Conservation (phyloP, 2,797 vertebrate species). For the Oreochromis mossambicus region DNA sequence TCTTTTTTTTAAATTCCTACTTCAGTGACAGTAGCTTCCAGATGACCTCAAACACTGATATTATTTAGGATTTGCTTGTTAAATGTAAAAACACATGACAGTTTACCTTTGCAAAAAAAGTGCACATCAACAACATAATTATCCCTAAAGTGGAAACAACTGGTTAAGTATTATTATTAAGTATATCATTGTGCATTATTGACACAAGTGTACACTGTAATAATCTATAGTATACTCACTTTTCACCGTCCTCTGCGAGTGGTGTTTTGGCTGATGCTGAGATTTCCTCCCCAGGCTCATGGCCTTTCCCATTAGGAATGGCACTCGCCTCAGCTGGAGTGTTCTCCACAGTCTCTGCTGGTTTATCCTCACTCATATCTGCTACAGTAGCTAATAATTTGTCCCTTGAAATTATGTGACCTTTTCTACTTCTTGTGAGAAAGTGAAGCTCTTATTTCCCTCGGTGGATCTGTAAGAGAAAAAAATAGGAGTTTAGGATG, state of each 20-base stretch:
- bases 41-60: background rate
- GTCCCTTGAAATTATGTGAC: background rate
- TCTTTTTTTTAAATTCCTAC: background rate
- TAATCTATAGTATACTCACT: constrained; percentile 57
- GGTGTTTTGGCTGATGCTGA: constrained; percentile 50
- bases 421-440: background rate
- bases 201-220: background rate
- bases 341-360: constrained; percentile 70
- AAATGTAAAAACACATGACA: background rate
- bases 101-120: background rate
- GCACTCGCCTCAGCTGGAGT: constrained; percentile 80
- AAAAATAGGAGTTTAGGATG: background rate
- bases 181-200: background rate
- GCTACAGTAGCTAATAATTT: constrained; percentile 1
- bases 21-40: background rate
- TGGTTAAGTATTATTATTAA: background rate
- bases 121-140: background rate
- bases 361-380: constrained; percentile 70
- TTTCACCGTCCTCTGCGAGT: constrained; percentile 46
- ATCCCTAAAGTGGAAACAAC: background rate
- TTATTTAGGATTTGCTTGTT: background rate
- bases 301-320: constrained; percentile 89
- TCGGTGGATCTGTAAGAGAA: constrained; percentile 31
- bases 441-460: background rate
- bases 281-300: constrained; percentile 70